Conservation (phyloP, 2,797 vertebrate species). For the Gymnoscopelus braueri region DNA sequence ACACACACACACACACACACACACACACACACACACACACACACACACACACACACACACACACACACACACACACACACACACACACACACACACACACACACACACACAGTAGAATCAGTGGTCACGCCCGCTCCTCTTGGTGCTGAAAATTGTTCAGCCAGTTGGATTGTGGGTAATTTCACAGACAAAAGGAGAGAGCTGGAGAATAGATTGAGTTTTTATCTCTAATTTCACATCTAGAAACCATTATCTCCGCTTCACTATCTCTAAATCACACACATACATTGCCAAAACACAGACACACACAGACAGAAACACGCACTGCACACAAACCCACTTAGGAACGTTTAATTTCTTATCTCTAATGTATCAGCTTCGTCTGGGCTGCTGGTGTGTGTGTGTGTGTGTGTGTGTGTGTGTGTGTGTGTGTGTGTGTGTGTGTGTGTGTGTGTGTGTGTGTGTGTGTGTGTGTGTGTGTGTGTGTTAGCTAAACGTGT, state of each 20-base stretch:
- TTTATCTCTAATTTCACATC: conserved; percentile 4
- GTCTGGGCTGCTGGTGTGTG: background rate
- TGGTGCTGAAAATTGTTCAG: conserved; percentile 55
- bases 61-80: background rate
- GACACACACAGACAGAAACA: background rate
- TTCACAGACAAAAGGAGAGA: conserved; percentile 48
- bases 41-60: background rate
- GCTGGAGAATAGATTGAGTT: background rate
- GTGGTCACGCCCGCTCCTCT: conserved; percentile 52
- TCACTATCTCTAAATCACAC: background rate
- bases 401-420: background rate
- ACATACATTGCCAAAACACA: background rate
- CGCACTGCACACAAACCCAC: conserved; percentile 15
- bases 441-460: background rate
- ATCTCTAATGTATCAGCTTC: background rate
- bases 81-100: conserved; percentile 10
- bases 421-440: conserved; percentile 26
- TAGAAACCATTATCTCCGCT: background rate
- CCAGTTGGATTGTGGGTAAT: conserved; percentile 64
- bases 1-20: conserved; percentile 9
- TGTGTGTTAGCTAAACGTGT: conserved; percentile 15
- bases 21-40: conserved; percentile 8
- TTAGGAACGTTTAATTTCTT: conserved; percentile 12
- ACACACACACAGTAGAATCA: conserved; percentile 26
- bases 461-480: conserved; percentile 10